A percentile compares a stretch with the other conserved stretches of the same genome.
Evolutionary conservation across 2,113 vertebrate genomes (phyloP).

Genomic region (Carassius carassius): DNA sequence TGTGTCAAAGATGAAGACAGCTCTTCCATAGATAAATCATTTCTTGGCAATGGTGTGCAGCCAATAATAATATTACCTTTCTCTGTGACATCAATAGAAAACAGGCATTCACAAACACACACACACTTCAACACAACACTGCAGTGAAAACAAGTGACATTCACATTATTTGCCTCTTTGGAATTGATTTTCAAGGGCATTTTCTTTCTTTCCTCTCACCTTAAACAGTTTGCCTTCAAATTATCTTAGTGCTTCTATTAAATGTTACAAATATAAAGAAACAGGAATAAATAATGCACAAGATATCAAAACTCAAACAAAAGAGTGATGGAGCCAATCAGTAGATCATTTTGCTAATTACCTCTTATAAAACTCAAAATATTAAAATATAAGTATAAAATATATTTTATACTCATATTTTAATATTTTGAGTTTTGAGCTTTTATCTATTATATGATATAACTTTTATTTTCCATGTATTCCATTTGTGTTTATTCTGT

Average conservation of each 20-base stretch:
- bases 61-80: slow-evolving; percentile 7
- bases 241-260: not conserved
- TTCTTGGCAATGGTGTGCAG: not conserved
- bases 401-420: not conserved
- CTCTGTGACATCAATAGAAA: slow-evolving; percentile 6
- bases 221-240: not conserved
- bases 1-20: slow-evolving; percentile 12
- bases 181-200: not conserved
- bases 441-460: not conserved
- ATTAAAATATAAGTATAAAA: too few species aligned
- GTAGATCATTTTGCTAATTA: too few species aligned
- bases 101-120: not conserved
- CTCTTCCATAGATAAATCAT: slow-evolving; percentile 4
- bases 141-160: not conserved
- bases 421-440: not conserved
- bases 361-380: too few species aligned
- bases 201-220: not conserved
- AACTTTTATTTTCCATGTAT: not conserved
- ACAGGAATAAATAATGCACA: not conserved
- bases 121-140: not conserved
- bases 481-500: not conserved
- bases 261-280: not conserved
- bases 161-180: not conserved
- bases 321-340: too few species aligned
- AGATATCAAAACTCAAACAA: not conserved